Evolutionary conservation across 2,888 invertebrate genomes (phyloP).

Genomic region (Agonopterix heracliana): DNA sequence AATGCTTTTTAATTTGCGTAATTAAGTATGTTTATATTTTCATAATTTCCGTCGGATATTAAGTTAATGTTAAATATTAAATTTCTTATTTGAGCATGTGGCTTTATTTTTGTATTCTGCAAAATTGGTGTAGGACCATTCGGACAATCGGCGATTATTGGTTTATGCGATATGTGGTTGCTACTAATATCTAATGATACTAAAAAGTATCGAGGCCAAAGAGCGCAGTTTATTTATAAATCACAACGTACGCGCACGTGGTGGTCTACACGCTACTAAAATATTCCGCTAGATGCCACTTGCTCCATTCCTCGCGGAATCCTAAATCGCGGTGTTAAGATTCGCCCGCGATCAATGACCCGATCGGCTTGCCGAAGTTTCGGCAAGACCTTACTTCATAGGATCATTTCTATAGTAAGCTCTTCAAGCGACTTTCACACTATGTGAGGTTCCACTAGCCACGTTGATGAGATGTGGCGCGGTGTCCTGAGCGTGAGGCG

Average conservation of each 20-base stretch:
- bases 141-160: too few species aligned
- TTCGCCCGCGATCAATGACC: background rate
- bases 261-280: background rate
- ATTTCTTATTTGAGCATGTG: too few species aligned
- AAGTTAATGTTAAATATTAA: too few species aligned
- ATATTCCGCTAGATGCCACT: background rate
- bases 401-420: conserved; percentile 17
- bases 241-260: background rate
- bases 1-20: too few species aligned
- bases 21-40: too few species aligned
- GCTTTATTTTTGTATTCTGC: too few species aligned
- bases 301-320: background rate
- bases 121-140: too few species aligned
- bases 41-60: too few species aligned
- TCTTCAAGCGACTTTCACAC: conserved; percentile 13
- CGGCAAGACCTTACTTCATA: conserved; percentile 17
- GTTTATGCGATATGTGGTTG: too few species aligned
- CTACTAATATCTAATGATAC: too few species aligned
- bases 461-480: conserved; percentile 76
- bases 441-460: conserved; percentile 12
- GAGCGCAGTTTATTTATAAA: background rate
- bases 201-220: background rate
- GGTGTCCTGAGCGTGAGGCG: conserved; percentile 78
- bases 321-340: background rate
- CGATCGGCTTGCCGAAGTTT: background rate